These are phyloP conservation scores for Oxyteleia sp. DNA, from an alignment of 2,888 invertebrate genomes.

Conservation along the genomic window DNA sequence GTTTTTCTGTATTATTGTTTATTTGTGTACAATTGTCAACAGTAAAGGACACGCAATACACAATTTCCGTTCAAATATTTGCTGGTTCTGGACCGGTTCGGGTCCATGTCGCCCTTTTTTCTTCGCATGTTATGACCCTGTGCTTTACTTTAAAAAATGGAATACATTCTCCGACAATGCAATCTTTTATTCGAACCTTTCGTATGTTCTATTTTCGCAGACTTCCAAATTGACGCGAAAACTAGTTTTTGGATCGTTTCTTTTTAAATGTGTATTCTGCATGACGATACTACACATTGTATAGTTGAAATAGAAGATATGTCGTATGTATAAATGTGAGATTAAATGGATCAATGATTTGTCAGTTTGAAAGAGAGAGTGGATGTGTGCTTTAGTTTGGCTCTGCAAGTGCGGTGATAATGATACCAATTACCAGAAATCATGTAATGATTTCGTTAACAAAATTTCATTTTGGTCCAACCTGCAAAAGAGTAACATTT, in stretches of 20 bases:
- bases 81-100: constrained; percentile 28
- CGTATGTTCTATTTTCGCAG: constrained; percentile 8
- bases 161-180: constrained; percentile 21
- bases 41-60: neutral
- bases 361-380: too few species aligned
- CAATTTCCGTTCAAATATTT: constrained; percentile 17
- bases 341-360: too few species aligned
- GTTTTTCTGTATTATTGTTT: constrained; percentile 23
- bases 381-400: neutral
- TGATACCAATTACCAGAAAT: too few species aligned
- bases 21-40: constrained; percentile 17
- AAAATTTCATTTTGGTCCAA: too few species aligned
- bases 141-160: constrained; percentile 11
- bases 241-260: too few species aligned
- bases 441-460: too few species aligned
- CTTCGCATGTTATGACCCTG: constrained; percentile 59
- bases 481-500: too few species aligned
- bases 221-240: constrained; percentile 39
- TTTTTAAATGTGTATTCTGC: too few species aligned
- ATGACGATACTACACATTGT: too few species aligned
- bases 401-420: too few species aligned
- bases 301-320: too few species aligned
- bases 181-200: constrained; percentile 9
- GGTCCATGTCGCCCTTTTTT: constrained; percentile 41
- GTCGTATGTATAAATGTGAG: too few species aligned